These are phyloP conservation scores for Zele albiditarsus DNA, from an alignment of 2,888 invertebrate species.

Conservation along the genomic window DNA sequence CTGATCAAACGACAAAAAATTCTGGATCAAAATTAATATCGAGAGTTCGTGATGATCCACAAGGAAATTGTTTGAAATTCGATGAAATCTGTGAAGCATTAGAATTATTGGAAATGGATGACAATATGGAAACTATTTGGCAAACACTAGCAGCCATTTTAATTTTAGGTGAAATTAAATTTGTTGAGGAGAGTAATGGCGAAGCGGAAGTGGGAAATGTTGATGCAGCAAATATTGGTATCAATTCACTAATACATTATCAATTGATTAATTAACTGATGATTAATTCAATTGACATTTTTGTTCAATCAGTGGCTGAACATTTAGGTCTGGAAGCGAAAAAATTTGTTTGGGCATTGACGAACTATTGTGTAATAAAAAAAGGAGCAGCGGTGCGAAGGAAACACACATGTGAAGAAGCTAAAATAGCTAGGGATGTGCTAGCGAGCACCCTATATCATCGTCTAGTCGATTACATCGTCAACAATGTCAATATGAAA, in stretches of 20 bases:
- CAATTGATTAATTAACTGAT: background rate
- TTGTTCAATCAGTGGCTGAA: conserved; percentile 76
- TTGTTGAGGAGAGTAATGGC: conserved; percentile 79
- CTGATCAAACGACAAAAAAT: conserved; percentile 72
- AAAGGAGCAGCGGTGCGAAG: conserved; percentile 81
- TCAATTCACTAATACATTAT: conserved; percentile 16
- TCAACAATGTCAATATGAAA: conserved; percentile 88
- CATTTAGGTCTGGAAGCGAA: conserved; percentile 85
- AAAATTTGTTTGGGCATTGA: conserved; percentile 89
- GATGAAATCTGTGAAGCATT: conserved; percentile 79
- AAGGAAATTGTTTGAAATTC: conserved; percentile 79
- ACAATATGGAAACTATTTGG: conserved; percentile 82
- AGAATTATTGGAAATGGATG: conserved; percentile 81
- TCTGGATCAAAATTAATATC: conserved; percentile 74
- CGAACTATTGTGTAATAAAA: conserved; percentile 88
- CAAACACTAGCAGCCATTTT: conserved; percentile 84
- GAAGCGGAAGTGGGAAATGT: conserved; percentile 83
- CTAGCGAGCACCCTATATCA: conserved; percentile 89
- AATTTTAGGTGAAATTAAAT: conserved; percentile 85
- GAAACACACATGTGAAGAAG: conserved; percentile 85
- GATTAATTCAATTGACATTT: background rate
- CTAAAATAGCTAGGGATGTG: conserved; percentile 87
- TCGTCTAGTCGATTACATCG: conserved; percentile 90
- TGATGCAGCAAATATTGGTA: conserved; percentile 79
- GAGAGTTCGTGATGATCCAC: conserved; percentile 79